Evolutionary conservation across 2,797 vertebrate species (phyloP).

Genomic region (Cyprinodon diabolis): DNA sequence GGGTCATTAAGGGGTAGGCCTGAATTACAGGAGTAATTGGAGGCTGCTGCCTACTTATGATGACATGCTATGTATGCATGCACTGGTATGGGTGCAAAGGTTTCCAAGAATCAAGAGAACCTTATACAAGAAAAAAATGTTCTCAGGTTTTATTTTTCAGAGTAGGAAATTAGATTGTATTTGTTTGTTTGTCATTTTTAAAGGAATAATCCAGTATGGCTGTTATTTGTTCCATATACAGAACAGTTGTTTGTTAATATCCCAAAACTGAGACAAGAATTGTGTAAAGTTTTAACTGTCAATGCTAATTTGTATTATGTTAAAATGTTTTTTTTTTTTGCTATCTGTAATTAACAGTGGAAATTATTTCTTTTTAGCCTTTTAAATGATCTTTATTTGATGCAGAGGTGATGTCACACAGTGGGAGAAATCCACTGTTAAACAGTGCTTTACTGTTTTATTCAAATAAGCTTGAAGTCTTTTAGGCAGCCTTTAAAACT

Average conservation of each 20-base stretch:
- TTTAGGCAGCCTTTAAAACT: background rate
- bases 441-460: background rate
- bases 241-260: too few relatives aligned
- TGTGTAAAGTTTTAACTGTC: background rate
- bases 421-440: background rate
- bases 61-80: background rate
- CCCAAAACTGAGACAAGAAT: too few relatives aligned
- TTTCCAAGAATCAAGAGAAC: conserved; percentile 3
- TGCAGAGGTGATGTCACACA: background rate
- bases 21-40: background rate
- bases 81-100: conserved; percentile 7
- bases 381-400: background rate
- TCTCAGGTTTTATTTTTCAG: background rate
- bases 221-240: too few relatives aligned
- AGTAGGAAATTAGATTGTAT: background rate
- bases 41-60: conserved; percentile 11
- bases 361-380: background rate
- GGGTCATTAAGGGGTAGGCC: background rate
- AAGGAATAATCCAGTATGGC: background rate
- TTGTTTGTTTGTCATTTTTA: background rate
- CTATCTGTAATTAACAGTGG: background rate
- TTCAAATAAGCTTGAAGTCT: background rate
- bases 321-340: background rate
- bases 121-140: too few relatives aligned
- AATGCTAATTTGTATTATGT: background rate